Percentiles rank a stretch among this genome's conserved stretches.
Conservation (phyloP, 1,140 invertebrate species). For the Spodoptera frugiperda region DNA sequence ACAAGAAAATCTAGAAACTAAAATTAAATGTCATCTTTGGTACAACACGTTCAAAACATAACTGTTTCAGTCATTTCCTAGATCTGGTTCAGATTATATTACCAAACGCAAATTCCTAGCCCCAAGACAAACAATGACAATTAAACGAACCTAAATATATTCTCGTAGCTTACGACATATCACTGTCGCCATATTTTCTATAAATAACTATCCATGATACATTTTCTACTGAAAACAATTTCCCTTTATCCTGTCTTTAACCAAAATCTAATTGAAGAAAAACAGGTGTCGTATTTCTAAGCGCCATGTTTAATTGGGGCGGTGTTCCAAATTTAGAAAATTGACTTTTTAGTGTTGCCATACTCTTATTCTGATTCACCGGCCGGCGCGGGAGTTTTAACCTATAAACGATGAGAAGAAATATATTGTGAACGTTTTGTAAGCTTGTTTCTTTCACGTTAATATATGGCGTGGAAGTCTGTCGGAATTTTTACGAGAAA, state of each 20-base stretch:
- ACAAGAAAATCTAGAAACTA: no score
- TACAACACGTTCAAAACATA: no score
- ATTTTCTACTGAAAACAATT: slow-evolving; percentile 5
- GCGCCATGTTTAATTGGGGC: slow-evolving; percentile 63
- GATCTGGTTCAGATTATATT: no score
- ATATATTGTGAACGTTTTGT: slow-evolving; percentile 26
- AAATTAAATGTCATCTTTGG: no score
- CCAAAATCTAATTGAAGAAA: slow-evolving; percentile 25
- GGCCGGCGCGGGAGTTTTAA: slow-evolving; percentile 34
- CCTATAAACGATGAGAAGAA: slow-evolving; percentile 36
- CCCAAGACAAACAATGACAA: slow-evolving; percentile 14
- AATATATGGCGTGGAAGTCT: slow-evolving; percentile 5
- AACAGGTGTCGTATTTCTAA: slow-evolving; percentile 62
- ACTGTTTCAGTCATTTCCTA: no score
- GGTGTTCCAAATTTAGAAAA: slow-evolving; percentile 60
- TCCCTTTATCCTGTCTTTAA: slow-evolving; percentile 30
- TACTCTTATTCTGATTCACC: slow-evolving; percentile 46
- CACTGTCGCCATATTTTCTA: slow-evolving; percentile 9
- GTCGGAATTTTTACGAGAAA: not conserved
- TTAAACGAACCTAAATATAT: slow-evolving; percentile 3
- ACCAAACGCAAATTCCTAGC: not conserved
- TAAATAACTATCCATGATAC: slow-evolving; percentile 14
- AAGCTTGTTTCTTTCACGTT: slow-evolving; percentile 20
- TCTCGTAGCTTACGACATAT: slow-evolving; percentile 31
- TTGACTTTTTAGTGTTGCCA: slow-evolving; percentile 59